phyloP scores from a whole-genome alignment of 2,797 vertebrate species.

The Microctenopoma lineatum region DNA sequence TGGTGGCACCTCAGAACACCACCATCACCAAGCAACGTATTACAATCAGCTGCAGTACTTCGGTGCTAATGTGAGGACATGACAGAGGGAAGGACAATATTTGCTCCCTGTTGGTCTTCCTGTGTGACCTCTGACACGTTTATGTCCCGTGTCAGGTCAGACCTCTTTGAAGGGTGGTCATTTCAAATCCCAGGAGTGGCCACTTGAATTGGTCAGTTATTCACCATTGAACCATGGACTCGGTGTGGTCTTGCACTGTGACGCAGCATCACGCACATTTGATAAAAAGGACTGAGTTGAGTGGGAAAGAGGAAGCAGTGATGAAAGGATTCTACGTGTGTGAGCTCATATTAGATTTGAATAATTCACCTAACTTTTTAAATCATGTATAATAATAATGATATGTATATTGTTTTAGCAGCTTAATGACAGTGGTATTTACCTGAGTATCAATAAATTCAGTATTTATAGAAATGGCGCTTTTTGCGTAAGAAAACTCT shows the following conservation, averaged over 20 bases:
- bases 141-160: slow-evolving; percentile 65
- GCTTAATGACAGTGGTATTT: not conserved
- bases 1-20: not conserved
- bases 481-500: not conserved
- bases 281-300: no score
- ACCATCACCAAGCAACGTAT: slow-evolving; percentile 7
- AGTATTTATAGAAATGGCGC: not conserved
- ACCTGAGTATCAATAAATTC: not conserved
- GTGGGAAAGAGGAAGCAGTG: no score
- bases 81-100: slow-evolving; percentile 52
- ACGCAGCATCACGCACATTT: slow-evolving; percentile 13
- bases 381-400: not conserved
- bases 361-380: not conserved
- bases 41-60: not conserved
- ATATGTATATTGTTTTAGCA: not conserved
- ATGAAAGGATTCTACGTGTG: not conserved
- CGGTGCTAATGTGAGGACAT: slow-evolving; percentile 41
- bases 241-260: slow-evolving; percentile 32
- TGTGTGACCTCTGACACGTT: slow-evolving; percentile 70
- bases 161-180: slow-evolving; percentile 67
- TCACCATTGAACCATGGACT: slow-evolving; percentile 44
- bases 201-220: slow-evolving; percentile 76
- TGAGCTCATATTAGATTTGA: not conserved
- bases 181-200: slow-evolving; percentile 79
- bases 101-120: slow-evolving; percentile 62